Base-by-base conservation (phyloP, 2,113 vertebrate genomes). In the Ceuthmochares aereus region DNA sequence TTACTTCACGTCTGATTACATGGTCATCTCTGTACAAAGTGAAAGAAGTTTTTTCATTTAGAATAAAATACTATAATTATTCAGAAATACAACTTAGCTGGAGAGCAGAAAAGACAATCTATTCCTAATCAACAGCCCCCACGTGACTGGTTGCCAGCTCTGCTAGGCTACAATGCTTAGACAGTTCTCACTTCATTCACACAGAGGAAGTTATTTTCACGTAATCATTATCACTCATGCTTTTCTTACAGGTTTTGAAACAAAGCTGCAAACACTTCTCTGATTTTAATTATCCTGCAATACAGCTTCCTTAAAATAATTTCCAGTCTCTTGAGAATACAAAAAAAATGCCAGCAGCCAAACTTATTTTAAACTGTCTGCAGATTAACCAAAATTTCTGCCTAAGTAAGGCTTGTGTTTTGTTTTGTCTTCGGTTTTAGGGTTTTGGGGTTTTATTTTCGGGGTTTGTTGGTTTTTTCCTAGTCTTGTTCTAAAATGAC, bases 221-320 rank as follows among this genome's bases (percentile, higher is more conserved):
- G 75, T 87, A 5, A 55, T 91, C 75, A 85, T 96, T 89, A 89
- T 81, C 90, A 88, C 80, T 55, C 75, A 7, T n/a, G 12, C 84
- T 93, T 93, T 89, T 67, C 84, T 40, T 93, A 87, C 82, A 90
- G 45, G 89, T 93, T 93, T 92, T 66, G 81, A 93, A 90, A 55
- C 56, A 83, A 82, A 90, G 74, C 75, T 42, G 12, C 76, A 95
- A 92, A 95, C 40, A 45, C 55, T 79, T 90, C 59, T 91, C 90
- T 91, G 95, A 77, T 96, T 96, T 89, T 91, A 91, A 95, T 89
- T 94, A 93, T 37, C 84, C 34, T 83, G 36, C 36, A 91, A 84
- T 63, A 60, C 3, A 77, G 27, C 55, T 77, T 82, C 52, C 73
- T 75, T 84, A 86, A 88, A 94, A 88, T 73, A 73, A 77, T 32